phyloP scores from a whole-genome alignment of 2,797 vertebrate species.

The Epinephelus awoara region DNA sequence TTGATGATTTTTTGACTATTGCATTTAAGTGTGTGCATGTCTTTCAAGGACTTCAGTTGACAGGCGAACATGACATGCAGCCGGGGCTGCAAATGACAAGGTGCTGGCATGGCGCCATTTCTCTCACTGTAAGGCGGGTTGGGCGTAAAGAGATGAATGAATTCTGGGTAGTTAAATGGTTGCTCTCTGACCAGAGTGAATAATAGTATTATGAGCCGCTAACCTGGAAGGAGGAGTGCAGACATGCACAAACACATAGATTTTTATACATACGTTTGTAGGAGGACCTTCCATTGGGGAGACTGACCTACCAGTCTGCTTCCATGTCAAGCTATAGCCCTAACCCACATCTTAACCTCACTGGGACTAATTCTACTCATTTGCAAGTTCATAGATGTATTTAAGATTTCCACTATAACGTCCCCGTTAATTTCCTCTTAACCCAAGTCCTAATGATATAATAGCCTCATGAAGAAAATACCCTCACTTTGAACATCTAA shows the following conservation, averaged over 20 bases:
- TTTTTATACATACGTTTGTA: no score
- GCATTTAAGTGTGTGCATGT: neutral
- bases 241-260: neutral
- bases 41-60: constrained; percentile 38
- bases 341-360: no score
- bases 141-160: constrained; percentile 28
- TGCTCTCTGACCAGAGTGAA: constrained; percentile 20
- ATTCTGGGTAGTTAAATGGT: constrained; percentile 19
- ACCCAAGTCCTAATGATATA: no score
- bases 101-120: constrained; percentile 37
- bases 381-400: no score
- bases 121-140: constrained; percentile 19
- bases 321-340: neutral
- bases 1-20: constrained; percentile 19
- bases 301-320: neutral
- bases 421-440: no score
- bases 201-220: neutral
- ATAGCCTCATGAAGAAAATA: no score
- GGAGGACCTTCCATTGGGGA: neutral
- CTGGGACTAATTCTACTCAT: no score
- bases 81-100: constrained; percentile 25
- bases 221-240: neutral
- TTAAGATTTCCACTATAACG: no score
- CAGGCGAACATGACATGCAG: constrained; percentile 27
- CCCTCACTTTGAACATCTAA: no score